Evolutionary conservation across 2,113 vertebrate species (phyloP), one percentile per base, ranked within the genome.

Genomic region (Reinhardtius hippoglossoides): DNA sequence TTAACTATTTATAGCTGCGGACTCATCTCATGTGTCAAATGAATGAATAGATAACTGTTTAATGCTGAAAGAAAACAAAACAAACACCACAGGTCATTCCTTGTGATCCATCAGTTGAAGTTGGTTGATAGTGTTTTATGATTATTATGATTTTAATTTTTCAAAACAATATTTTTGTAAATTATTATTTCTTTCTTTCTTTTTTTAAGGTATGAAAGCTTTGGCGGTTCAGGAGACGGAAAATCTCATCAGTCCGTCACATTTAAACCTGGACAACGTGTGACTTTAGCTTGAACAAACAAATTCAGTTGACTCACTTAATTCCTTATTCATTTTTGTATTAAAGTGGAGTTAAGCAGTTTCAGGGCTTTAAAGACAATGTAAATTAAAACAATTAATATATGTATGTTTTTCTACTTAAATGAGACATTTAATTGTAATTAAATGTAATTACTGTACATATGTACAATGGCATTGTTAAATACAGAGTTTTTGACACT

Each of bases 201-300:
- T 2, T 27, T 42, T 64, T 61, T 90, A 75, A 99, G 98, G 80
- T 99, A 98, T 73, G 95, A 96, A 82, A 91, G 84, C 59, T 98
- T 98, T 88, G 94, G 93, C 12, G 93, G 94, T 86, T 93, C 88
- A 46, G 95, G 91, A 88, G 95, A 93, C 57, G 92, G 92, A 67
- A 96, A 93, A 91, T 86, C 86, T 87, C 91, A 90, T 78, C 92
- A 71, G 65, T 81, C 83, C 5, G 56, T 90, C 86, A 64, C 84
- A 0, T 94, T 96, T 66, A 95, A 90, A 90, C 93, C 96, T 80
- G 96, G 96, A 87, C 96, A 97, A 62, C 96, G 95, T 93, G 96
- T 98, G 0, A 98, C 97, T 52, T 89, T 99, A 86, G 97, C 97
- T 16, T 98, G 93, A 93, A 50, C 15, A 20, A n/a, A 62, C 40